A percentile compares a stretch with the other conserved stretches of the same genome.
Conservation (phyloP, 2,113 vertebrate species). For the Corythornis cristatus region DNA sequence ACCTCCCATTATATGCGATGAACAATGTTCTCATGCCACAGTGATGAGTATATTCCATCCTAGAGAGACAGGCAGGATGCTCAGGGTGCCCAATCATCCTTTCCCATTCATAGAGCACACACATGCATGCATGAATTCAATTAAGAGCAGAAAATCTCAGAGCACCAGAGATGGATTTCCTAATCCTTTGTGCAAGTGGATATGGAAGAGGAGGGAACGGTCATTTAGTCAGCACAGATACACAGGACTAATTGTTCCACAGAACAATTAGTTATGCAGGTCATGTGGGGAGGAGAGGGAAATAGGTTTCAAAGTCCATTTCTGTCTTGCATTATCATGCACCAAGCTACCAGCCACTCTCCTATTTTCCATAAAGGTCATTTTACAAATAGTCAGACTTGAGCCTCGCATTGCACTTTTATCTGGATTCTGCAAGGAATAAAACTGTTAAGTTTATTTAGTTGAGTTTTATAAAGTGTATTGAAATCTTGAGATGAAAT, state of each 20-base stretch:
- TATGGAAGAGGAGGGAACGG: constrained; percentile 10
- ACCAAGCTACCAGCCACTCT: not conserved
- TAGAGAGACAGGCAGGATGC: not conserved
- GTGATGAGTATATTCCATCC: constrained; percentile 40
- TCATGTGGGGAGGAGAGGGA: not conserved
- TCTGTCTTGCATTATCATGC: not conserved
- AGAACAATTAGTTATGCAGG: not conserved
- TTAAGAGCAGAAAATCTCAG: constrained; percentile 47
- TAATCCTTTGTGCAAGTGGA: constrained; percentile 3
- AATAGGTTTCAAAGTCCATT: constrained; percentile 5
- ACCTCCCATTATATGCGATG: not conserved
- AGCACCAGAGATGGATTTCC: constrained; percentile 18
- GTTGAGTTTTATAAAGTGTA: not conserved
- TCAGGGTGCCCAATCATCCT: not conserved
- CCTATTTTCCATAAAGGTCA: constrained; percentile 35
- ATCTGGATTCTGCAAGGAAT: constrained; percentile 21
- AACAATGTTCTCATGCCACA: constrained; percentile 40
- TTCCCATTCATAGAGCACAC: constrained; percentile 1
- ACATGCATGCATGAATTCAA: constrained; percentile 29
- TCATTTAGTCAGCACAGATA: constrained; percentile 3
- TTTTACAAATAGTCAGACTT: constrained; percentile 39
- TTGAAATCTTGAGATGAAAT: not conserved
- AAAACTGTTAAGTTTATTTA: not conserved
- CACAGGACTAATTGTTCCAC: constrained; percentile 9
- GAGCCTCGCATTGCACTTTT: not conserved